Base-by-base conservation (phyloP, 2,888 invertebrate genomes). In the Chirona hameri region DNA sequence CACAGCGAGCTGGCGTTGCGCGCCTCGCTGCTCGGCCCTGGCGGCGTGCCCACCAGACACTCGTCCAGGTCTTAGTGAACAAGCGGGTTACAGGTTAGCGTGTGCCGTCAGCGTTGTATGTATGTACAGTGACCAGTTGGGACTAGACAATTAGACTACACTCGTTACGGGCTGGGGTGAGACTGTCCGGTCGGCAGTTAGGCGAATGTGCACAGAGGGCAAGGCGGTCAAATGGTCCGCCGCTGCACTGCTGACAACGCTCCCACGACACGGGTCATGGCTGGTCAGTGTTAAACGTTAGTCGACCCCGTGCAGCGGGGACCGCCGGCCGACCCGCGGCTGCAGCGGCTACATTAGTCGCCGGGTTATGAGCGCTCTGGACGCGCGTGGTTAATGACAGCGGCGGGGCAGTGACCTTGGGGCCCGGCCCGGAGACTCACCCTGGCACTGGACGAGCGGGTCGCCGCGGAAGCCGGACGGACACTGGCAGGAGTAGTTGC, bases 401-500 rank as follows among this genome's bases (percentile, higher is more conserved):
- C 29, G 27, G 29, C 0, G 18, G 27, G 31, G 31, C 31, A 27
- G 69, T 29, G 27, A 24, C 27, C 39, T n/a, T 39, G 7, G 76
- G 21, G 14, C 18, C 15, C 27, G 27, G 80, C 52, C n/a, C 1
- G 39, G 39, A 24, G 18, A 80, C 80, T 80, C 52, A 80, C 80
- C 80, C 55, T 80, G 80, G 18, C 84, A 84, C 39, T 72, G 39
- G 52, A 80, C 57, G 24, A 27, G 31, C n/a, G 95, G 93, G 88
- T 95, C 94, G 24, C 87, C 87, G 57, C 90, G 91, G 82, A 86
- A 87, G 76, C 88, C 88, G 79, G 93, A 92, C 0, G 96, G 95
- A 88, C 97, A 97, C 87, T 95, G 94, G 86, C 98, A 98, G 80
- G 93, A 91, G 87, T 93, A 98, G 57, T 92, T 91, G 12, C 97